Percentiles rank a stretch among this genome's conserved stretches.
Conservation (phyloP, 2,888 invertebrate species). For the Eupithecia centaureata region DNA sequence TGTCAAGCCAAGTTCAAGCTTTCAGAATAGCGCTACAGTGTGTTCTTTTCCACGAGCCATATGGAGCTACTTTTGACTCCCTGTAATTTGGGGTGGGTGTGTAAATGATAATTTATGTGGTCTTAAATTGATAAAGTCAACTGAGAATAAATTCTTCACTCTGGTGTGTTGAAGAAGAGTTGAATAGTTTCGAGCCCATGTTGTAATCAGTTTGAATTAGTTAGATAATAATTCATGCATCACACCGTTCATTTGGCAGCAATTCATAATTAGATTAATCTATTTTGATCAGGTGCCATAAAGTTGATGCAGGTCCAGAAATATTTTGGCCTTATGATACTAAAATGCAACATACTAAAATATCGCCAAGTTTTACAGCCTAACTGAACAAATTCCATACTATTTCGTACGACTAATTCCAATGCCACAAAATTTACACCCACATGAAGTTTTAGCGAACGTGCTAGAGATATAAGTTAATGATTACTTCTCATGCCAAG, state of each 20-base stretch:
- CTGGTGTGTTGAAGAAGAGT: slow-evolving; percentile 2
- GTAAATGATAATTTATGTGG: too few relatives aligned
- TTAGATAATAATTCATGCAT: slow-evolving; percentile 11
- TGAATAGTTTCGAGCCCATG: slow-evolving; percentile 1
- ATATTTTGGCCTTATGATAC: neutral
- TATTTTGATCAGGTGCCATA: slow-evolving; percentile 34
- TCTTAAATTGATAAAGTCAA: neutral
- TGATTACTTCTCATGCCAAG: slow-evolving; percentile 47
- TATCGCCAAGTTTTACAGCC: neutral
- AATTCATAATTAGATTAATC: slow-evolving; percentile 18
- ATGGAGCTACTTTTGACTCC: too few relatives aligned
- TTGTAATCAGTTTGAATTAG: slow-evolving; percentile 1
- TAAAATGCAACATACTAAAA: neutral
- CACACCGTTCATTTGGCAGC: slow-evolving; percentile 21
- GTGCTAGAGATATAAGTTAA: slow-evolving; percentile 43
- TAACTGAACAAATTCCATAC: slow-evolving; percentile 30
- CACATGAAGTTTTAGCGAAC: slow-evolving; percentile 60
- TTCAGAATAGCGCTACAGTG: too few relatives aligned
- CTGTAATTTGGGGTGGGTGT: too few relatives aligned
- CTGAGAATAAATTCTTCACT: neutral
- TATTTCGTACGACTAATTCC: slow-evolving; percentile 71
- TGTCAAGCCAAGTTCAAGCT: too few relatives aligned
- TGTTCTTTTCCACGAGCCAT: too few relatives aligned
- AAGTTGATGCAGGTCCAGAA: slow-evolving; percentile 18
- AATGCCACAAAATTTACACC: slow-evolving; percentile 70